These are phyloP conservation scores for Ernsta delagoae DNA, from an alignment of 2,888 invertebrate genomes.

Conservation along the genomic window DNA sequence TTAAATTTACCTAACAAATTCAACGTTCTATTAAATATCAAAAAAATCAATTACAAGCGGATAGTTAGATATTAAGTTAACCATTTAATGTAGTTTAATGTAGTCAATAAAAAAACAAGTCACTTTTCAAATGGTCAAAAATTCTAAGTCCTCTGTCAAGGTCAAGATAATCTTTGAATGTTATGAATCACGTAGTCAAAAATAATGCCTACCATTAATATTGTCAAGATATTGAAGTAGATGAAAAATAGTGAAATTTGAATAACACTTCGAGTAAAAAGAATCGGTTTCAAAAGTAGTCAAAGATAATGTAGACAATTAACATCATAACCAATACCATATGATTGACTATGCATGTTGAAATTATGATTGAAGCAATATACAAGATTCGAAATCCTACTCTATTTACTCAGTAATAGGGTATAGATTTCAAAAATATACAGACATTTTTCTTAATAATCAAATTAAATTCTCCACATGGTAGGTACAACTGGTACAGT, in stretches of 20 bases:
- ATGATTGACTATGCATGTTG: not conserved
- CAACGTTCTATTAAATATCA: slow-evolving; percentile 27
- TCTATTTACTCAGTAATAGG: slow-evolving; percentile 47
- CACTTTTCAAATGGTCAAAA: slow-evolving; percentile 18
- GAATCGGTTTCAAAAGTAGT: not conserved
- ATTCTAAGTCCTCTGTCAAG: slow-evolving; percentile 37
- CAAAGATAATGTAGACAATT: not conserved
- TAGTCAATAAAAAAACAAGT: not conserved
- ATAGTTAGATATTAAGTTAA: too few relatives aligned
- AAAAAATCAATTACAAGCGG: slow-evolving; percentile 38
- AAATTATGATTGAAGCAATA: not conserved
- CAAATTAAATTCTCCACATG: slow-evolving; percentile 53
- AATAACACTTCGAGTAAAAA: not conserved
- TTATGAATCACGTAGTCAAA: too few relatives aligned
- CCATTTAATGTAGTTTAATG: too few relatives aligned
- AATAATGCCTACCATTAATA: too few relatives aligned
- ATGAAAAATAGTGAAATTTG: not conserved
- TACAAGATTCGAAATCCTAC: not conserved
- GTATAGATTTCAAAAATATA: slow-evolving; percentile 37
- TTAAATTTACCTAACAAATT: not conserved
- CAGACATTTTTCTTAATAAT: not conserved
- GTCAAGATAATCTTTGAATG: not conserved
- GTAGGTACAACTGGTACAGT: slow-evolving; percentile 53
- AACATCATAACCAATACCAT: not conserved
- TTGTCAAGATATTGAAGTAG: too few relatives aligned